Percentiles rank a stretch among this genome's conserved stretches.
phyloP scores from a whole-genome alignment of 1,140 invertebrate genomes.

The Listronotus bonariensis region DNA sequence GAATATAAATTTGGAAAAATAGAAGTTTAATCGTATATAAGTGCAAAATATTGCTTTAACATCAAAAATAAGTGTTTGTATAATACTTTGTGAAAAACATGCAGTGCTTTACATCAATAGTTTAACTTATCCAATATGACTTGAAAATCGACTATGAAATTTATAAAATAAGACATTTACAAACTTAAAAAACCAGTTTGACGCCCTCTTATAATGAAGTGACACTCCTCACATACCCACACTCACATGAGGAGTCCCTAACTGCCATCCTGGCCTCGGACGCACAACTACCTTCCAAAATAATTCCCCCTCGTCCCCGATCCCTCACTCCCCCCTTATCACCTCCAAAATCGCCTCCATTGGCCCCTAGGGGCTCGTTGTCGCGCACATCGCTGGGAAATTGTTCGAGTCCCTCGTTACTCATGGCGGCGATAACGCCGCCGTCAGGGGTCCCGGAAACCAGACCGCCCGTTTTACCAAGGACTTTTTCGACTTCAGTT shows the following conservation, averaged over 20 bases:
- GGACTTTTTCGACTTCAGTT: constrained; percentile 79
- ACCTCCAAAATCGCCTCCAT: constrained; percentile 45
- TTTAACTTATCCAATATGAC: too few relatives aligned
- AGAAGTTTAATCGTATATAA: too few relatives aligned
- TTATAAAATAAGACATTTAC: too few relatives aligned
- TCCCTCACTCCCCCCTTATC: constrained; percentile 43
- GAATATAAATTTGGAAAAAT: too few relatives aligned
- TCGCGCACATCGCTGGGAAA: constrained; percentile 53
- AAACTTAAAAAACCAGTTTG: background rate
- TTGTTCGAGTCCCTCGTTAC: constrained; percentile 59
- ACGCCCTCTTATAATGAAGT: background rate
- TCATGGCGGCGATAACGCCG: constrained; percentile 60
- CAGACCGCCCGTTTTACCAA: constrained; percentile 62
- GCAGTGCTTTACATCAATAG: too few relatives aligned
- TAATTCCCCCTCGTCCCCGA: constrained; percentile 18
- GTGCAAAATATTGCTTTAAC: too few relatives aligned
- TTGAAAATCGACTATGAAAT: too few relatives aligned
- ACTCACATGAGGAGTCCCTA: constrained; percentile 6
- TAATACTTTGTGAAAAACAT: too few relatives aligned
- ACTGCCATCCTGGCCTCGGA: constrained; percentile 47
- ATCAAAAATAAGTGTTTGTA: too few relatives aligned
- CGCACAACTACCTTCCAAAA: constrained; percentile 14
- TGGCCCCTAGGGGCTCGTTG: constrained; percentile 48
- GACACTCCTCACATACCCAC: background rate
- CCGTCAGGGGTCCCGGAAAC: constrained; percentile 35